Evolutionary conservation across 2,797 vertebrate genomes (phyloP).

Genomic region (Spinibarbus caldwelli): DNA sequence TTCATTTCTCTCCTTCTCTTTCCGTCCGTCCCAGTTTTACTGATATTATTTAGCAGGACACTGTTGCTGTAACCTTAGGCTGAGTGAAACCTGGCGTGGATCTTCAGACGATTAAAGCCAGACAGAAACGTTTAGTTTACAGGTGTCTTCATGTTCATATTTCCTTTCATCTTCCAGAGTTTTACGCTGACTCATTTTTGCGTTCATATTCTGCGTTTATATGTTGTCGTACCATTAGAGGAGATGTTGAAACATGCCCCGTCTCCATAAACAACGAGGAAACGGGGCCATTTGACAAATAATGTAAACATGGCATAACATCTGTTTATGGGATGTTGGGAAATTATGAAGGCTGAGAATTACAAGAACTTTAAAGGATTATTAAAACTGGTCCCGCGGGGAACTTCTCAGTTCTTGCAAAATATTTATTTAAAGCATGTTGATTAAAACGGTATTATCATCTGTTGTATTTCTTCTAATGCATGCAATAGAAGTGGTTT

Average conservation of each 20-base stretch:
- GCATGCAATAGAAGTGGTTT: slow-evolving; percentile 33
- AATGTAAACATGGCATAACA: slow-evolving; percentile 62
- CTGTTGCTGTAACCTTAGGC: slow-evolving; percentile 1
- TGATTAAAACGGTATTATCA: slow-evolving; percentile 53
- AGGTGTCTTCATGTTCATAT: background rate
- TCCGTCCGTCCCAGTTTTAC: slow-evolving; percentile 22
- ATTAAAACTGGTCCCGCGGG: slow-evolving; percentile 51
- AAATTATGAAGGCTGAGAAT: slow-evolving; percentile 63
- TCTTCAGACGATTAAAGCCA: slow-evolving; percentile 23
- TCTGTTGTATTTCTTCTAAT: slow-evolving; percentile 48
- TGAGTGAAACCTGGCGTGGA: slow-evolving; percentile 19
- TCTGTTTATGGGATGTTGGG: slow-evolving; percentile 62
- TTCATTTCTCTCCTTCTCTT: slow-evolving; percentile 15
- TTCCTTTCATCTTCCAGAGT: slow-evolving; percentile 14
- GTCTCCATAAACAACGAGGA: slow-evolving; percentile 59
- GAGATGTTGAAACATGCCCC: slow-evolving; percentile 53
- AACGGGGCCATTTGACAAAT: slow-evolving; percentile 57
- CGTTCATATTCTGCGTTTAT: no score
- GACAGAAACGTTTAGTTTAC: slow-evolving; percentile 10
- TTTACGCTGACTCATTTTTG: slow-evolving; percentile 6
- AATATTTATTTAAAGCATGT: slow-evolving; percentile 55
- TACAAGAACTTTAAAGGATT: slow-evolving; percentile 57
- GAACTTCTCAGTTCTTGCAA: slow-evolving; percentile 48
- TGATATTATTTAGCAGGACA: slow-evolving; percentile 10
- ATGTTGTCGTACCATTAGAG: slow-evolving; percentile 22